Conservation (phyloP, 2,888 invertebrate genomes). For the Liodrosophila aerea region DNA sequence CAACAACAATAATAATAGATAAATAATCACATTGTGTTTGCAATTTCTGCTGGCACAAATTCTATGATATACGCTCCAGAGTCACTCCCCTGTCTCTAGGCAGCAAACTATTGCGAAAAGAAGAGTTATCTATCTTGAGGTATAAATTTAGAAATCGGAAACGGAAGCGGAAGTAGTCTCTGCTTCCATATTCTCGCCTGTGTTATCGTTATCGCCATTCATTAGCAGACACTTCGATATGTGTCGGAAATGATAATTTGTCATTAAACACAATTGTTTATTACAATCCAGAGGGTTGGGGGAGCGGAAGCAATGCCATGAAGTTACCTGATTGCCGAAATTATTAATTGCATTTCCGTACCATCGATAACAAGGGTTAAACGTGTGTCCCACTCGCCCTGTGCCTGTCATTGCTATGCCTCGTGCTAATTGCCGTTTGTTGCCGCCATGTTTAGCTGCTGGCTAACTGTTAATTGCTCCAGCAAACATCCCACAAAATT, state of each 20-base stretch:
- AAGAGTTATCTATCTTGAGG: slow-evolving; percentile 14
- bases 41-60: background rate
- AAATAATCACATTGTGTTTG: background rate
- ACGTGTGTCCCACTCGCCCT: background rate
- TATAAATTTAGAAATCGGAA: background rate
- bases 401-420: slow-evolving; percentile 13
- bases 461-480: slow-evolving; percentile 65
- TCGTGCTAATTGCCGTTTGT: slow-evolving; percentile 62
- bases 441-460: slow-evolving; percentile 51
- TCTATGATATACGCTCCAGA: no score
- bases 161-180: slow-evolving; percentile 37
- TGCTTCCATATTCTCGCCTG: background rate
- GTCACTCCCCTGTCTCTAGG: background rate
- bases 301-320: no score
- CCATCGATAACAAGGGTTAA: background rate
- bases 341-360: slow-evolving; percentile 73
- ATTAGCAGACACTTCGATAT: slow-evolving; percentile 18
- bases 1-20: background rate
- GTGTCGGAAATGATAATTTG: slow-evolving; percentile 57
- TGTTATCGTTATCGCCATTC: slow-evolving; percentile 38
- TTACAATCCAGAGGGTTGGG: slow-evolving; percentile 17
- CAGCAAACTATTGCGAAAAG: background rate
- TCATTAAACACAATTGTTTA: slow-evolving; percentile 53
- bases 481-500: slow-evolving; percentile 52
- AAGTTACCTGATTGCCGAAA: slow-evolving; percentile 5